Conservation (phyloP, 1,140 invertebrate genomes). For the Papilio polytes region DNA sequence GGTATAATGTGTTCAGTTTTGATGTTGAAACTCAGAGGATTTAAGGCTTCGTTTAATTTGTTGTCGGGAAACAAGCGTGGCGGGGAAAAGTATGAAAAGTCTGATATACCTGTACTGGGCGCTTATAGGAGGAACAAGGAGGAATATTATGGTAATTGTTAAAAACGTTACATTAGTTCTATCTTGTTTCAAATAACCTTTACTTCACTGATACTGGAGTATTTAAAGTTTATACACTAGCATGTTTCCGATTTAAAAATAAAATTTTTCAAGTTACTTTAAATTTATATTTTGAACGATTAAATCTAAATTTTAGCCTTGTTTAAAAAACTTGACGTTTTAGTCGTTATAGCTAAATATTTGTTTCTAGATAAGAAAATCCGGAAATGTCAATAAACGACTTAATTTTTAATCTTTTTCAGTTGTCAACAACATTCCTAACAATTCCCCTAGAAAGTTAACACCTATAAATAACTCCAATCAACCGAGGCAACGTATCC, state of each 20-base stretch:
- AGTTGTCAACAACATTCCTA: constrained; percentile 50
- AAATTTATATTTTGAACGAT: too few species aligned
- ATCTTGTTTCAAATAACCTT: too few species aligned
- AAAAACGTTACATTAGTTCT: neutral
- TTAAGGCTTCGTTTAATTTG: constrained; percentile 75
- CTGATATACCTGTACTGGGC: constrained; percentile 57
- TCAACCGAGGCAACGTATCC: constrained; percentile 34
- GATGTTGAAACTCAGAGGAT: constrained; percentile 77
- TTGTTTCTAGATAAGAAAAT: neutral
- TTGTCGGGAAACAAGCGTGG: constrained; percentile 50
- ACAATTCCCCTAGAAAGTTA: neutral
- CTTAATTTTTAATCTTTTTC: constrained; percentile 45
- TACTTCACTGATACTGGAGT: too few species aligned
- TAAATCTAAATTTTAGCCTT: neutral
- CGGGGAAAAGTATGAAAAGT: constrained; percentile 52
- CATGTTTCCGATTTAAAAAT: too few species aligned
- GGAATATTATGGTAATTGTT: constrained; percentile 60
- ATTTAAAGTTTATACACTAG: too few species aligned
- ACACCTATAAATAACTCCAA: constrained; percentile 48
- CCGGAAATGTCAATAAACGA: neutral
- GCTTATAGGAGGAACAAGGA: constrained; percentile 68
- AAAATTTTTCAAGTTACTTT: too few species aligned
- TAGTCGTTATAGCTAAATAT: neutral
- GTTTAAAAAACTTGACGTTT: neutral
- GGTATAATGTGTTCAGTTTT: constrained; percentile 52